Evolutionary conservation across 53 echinoderm and acorn worm species (phyloP).

Genomic region (Arbacia lixula): DNA sequence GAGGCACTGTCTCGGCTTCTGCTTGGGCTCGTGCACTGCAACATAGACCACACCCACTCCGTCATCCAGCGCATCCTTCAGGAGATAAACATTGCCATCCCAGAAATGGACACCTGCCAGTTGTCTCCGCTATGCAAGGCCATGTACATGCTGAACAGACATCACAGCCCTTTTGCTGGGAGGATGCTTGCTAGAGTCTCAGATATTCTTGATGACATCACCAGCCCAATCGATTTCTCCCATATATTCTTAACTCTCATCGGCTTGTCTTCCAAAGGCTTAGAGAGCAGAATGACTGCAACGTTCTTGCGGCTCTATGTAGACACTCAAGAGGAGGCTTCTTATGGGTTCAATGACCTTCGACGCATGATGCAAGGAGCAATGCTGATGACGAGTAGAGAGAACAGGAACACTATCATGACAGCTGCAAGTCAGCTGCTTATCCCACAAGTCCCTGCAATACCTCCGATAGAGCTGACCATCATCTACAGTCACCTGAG

Average conservation of each 20-base stretch:
- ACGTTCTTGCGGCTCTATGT: conserved; percentile 11
- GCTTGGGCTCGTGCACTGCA: conserved; percentile 34
- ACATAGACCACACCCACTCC: neutral
- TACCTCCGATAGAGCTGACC: conserved; percentile 30
- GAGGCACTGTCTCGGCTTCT: conserved; percentile 17
- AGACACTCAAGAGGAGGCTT: conserved; percentile 16
- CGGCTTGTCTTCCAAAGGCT: neutral
- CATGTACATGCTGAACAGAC: conserved; percentile 26
- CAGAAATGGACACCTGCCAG: conserved; percentile 12
- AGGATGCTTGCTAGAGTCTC: neutral
- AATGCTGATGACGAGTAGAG: conserved; percentile 7
- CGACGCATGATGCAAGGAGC: conserved; percentile 49
- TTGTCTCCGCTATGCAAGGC: conserved; percentile 23
- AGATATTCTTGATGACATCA: conserved; percentile 25
- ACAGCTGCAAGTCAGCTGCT: neutral
- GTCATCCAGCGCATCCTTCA: conserved; percentile 5
- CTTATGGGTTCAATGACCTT: conserved; percentile 45
- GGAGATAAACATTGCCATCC: conserved; percentile 2
- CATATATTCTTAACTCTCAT: conserved; percentile 10
- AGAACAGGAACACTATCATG: conserved; percentile 7
- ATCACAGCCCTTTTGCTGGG: conserved; percentile 24
- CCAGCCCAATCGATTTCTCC: conserved; percentile 38
- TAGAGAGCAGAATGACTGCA: conserved; percentile 12
- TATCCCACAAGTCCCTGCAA: conserved; percentile 28
- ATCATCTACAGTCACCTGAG: conserved; percentile 31